Evolutionary conservation across 2,888 invertebrate species (phyloP), one percentile per base, ranked within the genome.

Genomic region (Melanostoma scalare): DNA sequence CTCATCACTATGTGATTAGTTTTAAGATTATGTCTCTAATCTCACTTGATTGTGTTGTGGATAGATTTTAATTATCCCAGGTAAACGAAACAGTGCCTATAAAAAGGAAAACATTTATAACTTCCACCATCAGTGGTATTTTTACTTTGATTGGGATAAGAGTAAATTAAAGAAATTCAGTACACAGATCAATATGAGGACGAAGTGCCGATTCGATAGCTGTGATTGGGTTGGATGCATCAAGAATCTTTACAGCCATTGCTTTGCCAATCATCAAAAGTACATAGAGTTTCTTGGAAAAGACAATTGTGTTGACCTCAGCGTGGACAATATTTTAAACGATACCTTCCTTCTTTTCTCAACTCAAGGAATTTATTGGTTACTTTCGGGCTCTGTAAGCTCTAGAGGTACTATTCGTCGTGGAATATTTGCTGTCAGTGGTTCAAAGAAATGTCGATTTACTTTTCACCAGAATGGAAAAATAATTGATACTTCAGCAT

Each of bases 341-440:
- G 65, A 76, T 3, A 72, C 63, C 1, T 72, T 76, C 9, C 53
- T 81, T 6, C 48, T 81, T 2, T 81, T 67, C 53, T 44, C 20
- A n/a, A 20, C 53, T 3, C 35, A 31, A 2, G 81, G 71, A 31
- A 40, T 81, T 5, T 81, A 81, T 30, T 81, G 81, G 81, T 67
- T 81, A 33, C 71, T 81, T 6, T 40, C 72, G 10, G 58, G 71
- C 42, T 55, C 52, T 2, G 9, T 20, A 20, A 20, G 20, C 20
- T 20, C 20, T 1, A 20, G 20, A 20, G 20, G 20, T 20, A 20
- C 20, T 20, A 31, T 76, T 9, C 67, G 48, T 3, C 71, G 81
- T 0, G 81, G 81, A 8, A 76, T 81, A 33, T 81, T 81, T 6
- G 20, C 31, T 6, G 42, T 81, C 3, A 63, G 52, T 1, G 10